phyloP scores from a whole-genome alignment of 2,888 invertebrate species.

The Lasiommata megera region DNA sequence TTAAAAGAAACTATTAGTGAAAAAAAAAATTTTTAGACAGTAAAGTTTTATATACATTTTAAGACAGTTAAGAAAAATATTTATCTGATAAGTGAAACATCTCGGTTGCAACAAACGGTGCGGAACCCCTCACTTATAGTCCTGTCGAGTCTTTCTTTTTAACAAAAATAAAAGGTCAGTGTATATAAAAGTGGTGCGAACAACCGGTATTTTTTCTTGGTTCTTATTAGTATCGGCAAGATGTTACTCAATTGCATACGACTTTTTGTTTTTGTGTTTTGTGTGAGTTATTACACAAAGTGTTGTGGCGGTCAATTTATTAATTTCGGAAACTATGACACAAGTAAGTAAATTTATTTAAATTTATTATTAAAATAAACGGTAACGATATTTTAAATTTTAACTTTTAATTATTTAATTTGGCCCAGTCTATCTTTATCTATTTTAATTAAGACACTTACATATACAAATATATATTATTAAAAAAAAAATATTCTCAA shows the following conservation, averaged over 20 bases:
- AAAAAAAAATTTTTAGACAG: too few relatives aligned
- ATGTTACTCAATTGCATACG: conserved; percentile 38
- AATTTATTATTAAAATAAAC: not conserved
- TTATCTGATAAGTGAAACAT: not conserved
- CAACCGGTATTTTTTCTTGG: conserved; percentile 36
- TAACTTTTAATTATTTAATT: too few relatives aligned
- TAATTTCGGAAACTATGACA: conserved; percentile 28
- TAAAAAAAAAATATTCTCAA: too few relatives aligned
- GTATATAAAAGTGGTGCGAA: conserved; percentile 33
- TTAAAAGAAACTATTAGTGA: too few relatives aligned
- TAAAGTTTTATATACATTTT: too few relatives aligned
- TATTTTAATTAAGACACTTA: too few relatives aligned
- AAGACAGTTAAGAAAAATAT: not conserved
- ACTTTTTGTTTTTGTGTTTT: conserved; percentile 32
- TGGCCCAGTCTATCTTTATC: too few relatives aligned
- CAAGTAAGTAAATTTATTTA: conserved; percentile 28
- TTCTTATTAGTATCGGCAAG: conserved; percentile 35
- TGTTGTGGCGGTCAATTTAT: conserved; percentile 36
- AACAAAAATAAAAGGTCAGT: conserved; percentile 30
- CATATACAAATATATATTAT: too few relatives aligned
- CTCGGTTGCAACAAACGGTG: not conserved
- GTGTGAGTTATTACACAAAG: conserved; percentile 33
- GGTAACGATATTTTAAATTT: too few relatives aligned
- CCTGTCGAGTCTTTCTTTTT: conserved; percentile 26
- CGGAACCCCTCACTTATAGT: conserved; percentile 17